Evolutionary conservation across 2,113 vertebrate genomes (phyloP), one percentile per base, ranked within the genome.

Genomic region (Monopterus albus): DNA sequence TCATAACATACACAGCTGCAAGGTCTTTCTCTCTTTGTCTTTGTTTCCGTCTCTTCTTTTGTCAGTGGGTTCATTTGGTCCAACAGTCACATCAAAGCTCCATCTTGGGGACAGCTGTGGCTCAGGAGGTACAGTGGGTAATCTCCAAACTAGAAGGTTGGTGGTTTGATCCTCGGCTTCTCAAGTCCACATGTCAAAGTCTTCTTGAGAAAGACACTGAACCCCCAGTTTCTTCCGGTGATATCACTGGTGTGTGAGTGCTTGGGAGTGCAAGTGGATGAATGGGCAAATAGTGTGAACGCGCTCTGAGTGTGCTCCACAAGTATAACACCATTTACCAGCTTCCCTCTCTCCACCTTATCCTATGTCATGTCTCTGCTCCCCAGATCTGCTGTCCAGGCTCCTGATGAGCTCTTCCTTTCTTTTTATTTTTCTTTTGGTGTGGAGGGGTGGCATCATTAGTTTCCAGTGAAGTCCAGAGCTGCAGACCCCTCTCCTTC

Each of bases 401-500:
- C 61, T 76, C 72, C 79, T 80, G 72, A 78, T 62, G 68, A 72
- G 65, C 59, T 61, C 59, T 21, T 71, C 60, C 68, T 40, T 50
- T 70, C 35, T 29, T 23, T 38, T 47, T 21, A 21, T 73, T 18
- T 67, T 57, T 72, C 60, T 76, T 9, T 43, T n/a, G n/a, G 60
- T 66, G 36, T 25, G 72, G 51, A 83, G n/a, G 57, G 72, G 81
- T 91, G 89, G 91, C 90, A 90, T 91, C 89, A 92, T 83, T 83
- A 42, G 69, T 87, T 87, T 90, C 89, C 90, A 89, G 87, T 91
- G 90, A 92, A 85, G 76, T 73, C 81, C 74, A 65, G 61, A 56
- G 68, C 67, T 65, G 61, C 56, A 82, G 69, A 75, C 59, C 57
- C 76, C 75, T 65, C 71, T 46, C 46, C 59, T 64, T 61, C 35